These are phyloP conservation scores for Cerceris ruficornis DNA, from an alignment of 2,888 invertebrate genomes.

Conservation along the genomic window DNA sequence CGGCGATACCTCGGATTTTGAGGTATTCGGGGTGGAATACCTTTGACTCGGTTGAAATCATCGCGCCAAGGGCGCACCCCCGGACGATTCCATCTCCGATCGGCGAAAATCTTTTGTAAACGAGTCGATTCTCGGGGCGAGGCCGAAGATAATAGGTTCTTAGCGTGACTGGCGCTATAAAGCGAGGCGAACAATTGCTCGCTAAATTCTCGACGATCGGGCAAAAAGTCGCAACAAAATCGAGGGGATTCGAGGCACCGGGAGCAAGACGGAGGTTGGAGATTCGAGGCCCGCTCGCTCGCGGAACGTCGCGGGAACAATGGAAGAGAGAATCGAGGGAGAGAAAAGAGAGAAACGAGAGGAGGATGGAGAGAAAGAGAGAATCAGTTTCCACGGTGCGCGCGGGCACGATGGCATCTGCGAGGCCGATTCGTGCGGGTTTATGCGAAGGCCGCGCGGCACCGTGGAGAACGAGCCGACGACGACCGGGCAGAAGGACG, in stretches of 20 bases:
- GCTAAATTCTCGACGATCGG: constrained; percentile 45
- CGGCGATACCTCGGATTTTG: no score
- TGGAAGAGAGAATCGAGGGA: constrained; percentile 33
- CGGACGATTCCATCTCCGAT: constrained; percentile 7
- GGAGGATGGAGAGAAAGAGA: neutral
- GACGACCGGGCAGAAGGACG: constrained; percentile 17
- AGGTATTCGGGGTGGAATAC: no score
- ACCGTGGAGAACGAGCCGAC: neutral
- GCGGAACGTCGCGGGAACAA: constrained; percentile 39
- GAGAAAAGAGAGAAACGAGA: constrained; percentile 25
- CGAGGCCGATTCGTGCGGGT: constrained; percentile 16
- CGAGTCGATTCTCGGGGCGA: no score
- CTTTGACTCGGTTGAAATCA: no score
- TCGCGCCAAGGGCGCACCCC: no score
- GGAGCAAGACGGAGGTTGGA: constrained; percentile 18
- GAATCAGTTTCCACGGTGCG: constrained; percentile 36
- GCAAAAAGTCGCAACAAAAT: constrained; percentile 55
- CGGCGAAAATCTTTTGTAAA: neutral
- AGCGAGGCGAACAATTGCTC: constrained; percentile 46
- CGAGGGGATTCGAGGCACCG: constrained; percentile 16
- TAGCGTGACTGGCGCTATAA: constrained; percentile 33
- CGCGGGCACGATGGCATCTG: constrained; percentile 45
- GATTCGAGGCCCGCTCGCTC: constrained; percentile 22
- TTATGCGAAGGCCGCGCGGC: constrained; percentile 25
- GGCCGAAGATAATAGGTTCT: constrained; percentile 9